A percentile compares a stretch with the other conserved stretches of the same genome.
Conservation (phyloP, 2,888 invertebrate species). For the Zygaena filipendulae region DNA sequence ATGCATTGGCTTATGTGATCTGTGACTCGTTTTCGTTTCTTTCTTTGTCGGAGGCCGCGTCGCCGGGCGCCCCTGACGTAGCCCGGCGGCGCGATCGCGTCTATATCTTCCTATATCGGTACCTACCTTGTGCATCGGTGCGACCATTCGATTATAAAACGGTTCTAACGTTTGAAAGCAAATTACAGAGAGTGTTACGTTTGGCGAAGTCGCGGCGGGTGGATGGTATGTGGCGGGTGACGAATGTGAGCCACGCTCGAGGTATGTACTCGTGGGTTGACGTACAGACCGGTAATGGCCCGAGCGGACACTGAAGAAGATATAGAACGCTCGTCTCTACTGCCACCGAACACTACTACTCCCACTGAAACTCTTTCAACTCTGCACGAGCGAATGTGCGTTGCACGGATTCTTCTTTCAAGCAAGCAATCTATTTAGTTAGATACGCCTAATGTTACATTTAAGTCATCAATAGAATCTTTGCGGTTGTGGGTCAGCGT, state of each 20-base stretch:
- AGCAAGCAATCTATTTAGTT: conserved; percentile 66
- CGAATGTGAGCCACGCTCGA: conserved; percentile 22
- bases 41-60: conserved; percentile 56
- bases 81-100: conserved; percentile 51
- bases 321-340: conserved; percentile 58
- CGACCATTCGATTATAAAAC: conserved; percentile 14
- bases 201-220: conserved; percentile 19
- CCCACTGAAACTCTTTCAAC: conserved; percentile 50
- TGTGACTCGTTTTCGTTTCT: conserved; percentile 69
- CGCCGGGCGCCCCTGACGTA: conserved; percentile 41
- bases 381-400: conserved; percentile 69
- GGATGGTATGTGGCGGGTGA: conserved; percentile 23
- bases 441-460: conserved; percentile 63
- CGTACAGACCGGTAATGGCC: conserved; percentile 6
- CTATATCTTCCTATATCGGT: conserved; percentile 55
- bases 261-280: conserved; percentile 27
- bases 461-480: conserved; percentile 44
- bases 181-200: conserved; percentile 27
- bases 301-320: too few species aligned
- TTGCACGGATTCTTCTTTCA: conserved; percentile 66
- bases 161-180: conserved; percentile 24
- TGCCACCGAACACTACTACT: conserved; percentile 57
- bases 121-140: conserved; percentile 3
- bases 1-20: conserved; percentile 69
- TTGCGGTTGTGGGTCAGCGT: conserved; percentile 41